Conservation (phyloP, 2,888 invertebrate genomes). For the Cylindroiulus punctatus region DNA sequence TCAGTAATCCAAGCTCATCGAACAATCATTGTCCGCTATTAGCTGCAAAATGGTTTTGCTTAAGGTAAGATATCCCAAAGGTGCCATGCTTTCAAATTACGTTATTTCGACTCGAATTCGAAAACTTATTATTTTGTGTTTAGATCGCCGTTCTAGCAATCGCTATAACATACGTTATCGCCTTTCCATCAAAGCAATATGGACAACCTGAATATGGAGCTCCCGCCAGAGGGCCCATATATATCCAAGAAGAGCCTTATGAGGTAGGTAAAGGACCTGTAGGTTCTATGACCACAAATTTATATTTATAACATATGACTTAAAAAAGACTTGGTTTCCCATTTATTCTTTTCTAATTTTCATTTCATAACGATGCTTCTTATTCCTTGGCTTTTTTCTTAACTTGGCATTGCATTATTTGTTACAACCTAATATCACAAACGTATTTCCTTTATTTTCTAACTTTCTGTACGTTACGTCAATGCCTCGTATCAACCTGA, state of each 20-base stretch:
- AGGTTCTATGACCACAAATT: not conserved
- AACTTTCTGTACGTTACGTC: too few relatives aligned
- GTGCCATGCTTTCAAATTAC: not conserved
- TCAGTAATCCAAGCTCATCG: not conserved
- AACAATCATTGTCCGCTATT: not conserved
- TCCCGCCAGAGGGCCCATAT: not conserved
- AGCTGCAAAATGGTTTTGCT: slow-evolving; percentile 33
- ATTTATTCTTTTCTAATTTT: too few relatives aligned
- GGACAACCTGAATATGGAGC: too few relatives aligned
- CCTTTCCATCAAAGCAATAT: slow-evolving; percentile 3
- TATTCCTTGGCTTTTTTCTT: too few relatives aligned
- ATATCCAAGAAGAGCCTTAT: slow-evolving; percentile 24
- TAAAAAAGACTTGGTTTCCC: too few relatives aligned
- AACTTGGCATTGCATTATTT: too few relatives aligned
- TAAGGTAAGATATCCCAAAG: not conserved
- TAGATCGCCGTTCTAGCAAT: slow-evolving; percentile 24
- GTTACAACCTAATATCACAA: too few relatives aligned
- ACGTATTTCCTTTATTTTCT: too few relatives aligned
- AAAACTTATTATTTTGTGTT: not conserved
- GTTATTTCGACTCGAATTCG: not conserved
- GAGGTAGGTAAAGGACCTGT: not conserved
- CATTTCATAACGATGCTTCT: too few relatives aligned
- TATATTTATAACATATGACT: too few relatives aligned
- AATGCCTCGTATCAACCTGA: too few relatives aligned
- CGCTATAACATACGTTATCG: slow-evolving; percentile 14